These are phyloP conservation scores for Calephelis nemesis DNA, from an alignment of 1,140 invertebrate species.

Conservation along the genomic window DNA sequence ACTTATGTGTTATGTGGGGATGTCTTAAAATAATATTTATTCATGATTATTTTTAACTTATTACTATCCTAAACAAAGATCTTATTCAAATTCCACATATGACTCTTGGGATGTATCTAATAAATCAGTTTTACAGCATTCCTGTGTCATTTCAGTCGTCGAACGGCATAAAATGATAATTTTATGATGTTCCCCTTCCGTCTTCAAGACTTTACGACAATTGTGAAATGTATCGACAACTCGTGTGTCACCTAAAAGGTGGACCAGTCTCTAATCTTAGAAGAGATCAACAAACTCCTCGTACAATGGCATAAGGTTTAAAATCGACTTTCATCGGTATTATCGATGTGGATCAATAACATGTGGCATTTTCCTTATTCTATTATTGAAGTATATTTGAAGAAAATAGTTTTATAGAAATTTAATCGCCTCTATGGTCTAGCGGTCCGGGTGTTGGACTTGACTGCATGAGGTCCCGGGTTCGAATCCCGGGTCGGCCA, in stretches of 20 bases:
- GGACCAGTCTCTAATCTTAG: conserved; percentile 37
- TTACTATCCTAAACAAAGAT: conserved; percentile 56
- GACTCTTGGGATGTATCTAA: conserved; percentile 71
- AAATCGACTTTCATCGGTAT: conserved; percentile 31
- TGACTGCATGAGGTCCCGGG: too few relatives aligned
- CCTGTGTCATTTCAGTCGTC: conserved; percentile 76
- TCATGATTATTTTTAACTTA: conserved; percentile 20
- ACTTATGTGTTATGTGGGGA: background rate
- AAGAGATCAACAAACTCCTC: conserved; percentile 19
- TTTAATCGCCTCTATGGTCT: too few relatives aligned
- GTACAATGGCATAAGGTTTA: conserved; percentile 39
- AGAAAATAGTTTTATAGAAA: too few relatives aligned
- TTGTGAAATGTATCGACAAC: conserved; percentile 78
- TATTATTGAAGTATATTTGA: background rate
- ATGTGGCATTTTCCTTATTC: conserved; percentile 58
- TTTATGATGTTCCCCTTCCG: conserved; percentile 76
- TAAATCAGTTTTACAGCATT: conserved; percentile 79
- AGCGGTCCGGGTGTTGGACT: too few relatives aligned
- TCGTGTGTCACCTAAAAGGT: conserved; percentile 67
- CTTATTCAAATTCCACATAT: conserved; percentile 73
- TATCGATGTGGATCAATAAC: conserved; percentile 41
- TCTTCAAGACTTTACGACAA: conserved; percentile 74
- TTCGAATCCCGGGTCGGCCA: too few relatives aligned
- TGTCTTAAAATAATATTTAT: conserved; percentile 9
- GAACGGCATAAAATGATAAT: conserved; percentile 79